Base-by-base conservation (phyloP, 2,113 vertebrate genomes). In the Gymnogyps californianus region DNA sequence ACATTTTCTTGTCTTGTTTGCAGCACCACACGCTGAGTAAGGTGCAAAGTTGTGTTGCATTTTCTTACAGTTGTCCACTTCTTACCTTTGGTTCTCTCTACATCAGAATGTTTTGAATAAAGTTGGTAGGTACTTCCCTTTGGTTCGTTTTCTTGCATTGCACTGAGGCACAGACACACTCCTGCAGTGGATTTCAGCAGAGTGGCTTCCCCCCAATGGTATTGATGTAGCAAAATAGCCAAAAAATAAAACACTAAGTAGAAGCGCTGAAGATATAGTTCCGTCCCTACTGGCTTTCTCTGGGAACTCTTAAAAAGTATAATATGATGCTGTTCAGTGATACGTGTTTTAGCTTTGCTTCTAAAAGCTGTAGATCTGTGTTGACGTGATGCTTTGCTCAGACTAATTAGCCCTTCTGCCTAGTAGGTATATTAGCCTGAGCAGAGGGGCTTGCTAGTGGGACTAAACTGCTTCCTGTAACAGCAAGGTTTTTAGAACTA, bases 31-130 rank as follows among this genome's bases (percentile, higher is more conserved):
- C 13, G 21, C 29, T 7, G 36, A 46, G 22, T 38, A 32, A 54
- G 25, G 46, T 9, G 10, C 1, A 0, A 55, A 20, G 36, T 22
- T 32, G 34, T 19, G 31, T 47, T 59, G 46, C 6, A 0, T 42
- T 59, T 54, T 61, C 51, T 42, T 42, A 11, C 20, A 15, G 25
- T 24, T n/a, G 51, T 42, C 32, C 51, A 5, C 59, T 66, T 72
- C 52, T 83, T 83, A 31, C 40, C 51, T 31, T 52, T n/a, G 13
- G 7, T 83, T 71, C 51, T 55, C 22, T 83, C 44, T 59, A 6
- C 40, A 5, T 49, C 40, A 36, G 13, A 44, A 16, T 67, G 8
- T 55, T 61, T 67, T 5, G 4, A 49, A 29, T 66, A 22, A 61
- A 38, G n/a, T 29, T 34, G 21, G 16, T 47, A 40, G 52, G 15